Base-by-base conservation (phyloP, 2,888 invertebrate species). In the Cristatella mucedo region DNA sequence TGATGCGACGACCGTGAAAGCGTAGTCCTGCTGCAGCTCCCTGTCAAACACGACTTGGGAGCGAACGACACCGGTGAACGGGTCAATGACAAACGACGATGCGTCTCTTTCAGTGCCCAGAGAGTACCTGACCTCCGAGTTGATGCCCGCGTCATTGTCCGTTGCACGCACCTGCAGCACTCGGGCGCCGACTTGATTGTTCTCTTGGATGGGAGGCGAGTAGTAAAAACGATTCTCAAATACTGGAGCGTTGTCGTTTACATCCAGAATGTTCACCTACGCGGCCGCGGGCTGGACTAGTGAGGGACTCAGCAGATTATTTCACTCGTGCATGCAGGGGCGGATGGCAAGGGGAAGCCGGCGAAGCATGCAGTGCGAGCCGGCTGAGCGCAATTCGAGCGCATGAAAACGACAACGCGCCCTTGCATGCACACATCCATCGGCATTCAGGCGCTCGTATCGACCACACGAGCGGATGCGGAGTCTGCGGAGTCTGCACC, bases 11-110 rank as follows among this genome's bases (percentile, higher is more conserved):
- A 36, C 36, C 13, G 36, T 26, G 19, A 36, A 36, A 4, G 36
- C 26, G 13, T 36, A 36, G 5, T 21, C 24, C 4, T 22, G 15
- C 19, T 22, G n/a, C 7, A 15, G 13, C 24, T 36, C 36, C 18
- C 36, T 36, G 19, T 36, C 36, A 22, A 36, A 21, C 11, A 15
- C 21, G n/a, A 29, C 11, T 19, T 7, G 13, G 15, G 29, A 22
- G 63, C 82, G 82, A 41, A 91, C 79, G 0, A 89, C 85, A 1
- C 91, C 91, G 0, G 80, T 84, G 57, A 77, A 74, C 43, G 71
- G 68, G 58, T 86, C 78, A 38, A 91, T 78, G 3, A 33, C n/a
- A 18, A 31, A 33, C 18, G 22, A 31, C 3, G 37, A 18, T 16
- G 40, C 36, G 20, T 40, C 33, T 11, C 11, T 15, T 18, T 40